phyloP scores from a whole-genome alignment of 2,888 invertebrate genomes.

The Andrena hattorfiana region DNA sequence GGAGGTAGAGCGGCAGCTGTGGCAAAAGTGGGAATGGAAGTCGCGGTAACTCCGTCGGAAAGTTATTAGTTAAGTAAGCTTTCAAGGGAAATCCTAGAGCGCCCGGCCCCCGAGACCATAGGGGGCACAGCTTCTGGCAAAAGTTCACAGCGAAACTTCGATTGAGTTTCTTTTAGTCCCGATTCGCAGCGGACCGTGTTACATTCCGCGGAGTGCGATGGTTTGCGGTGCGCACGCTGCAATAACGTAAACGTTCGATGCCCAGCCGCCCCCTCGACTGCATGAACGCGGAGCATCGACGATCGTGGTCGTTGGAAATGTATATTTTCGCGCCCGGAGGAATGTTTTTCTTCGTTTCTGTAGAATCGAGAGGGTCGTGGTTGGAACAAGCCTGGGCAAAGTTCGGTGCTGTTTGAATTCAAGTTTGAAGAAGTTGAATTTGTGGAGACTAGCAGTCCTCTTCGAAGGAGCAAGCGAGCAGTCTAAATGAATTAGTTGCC shows the following conservation, averaged over 20 bases:
- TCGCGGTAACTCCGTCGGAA: slow-evolving; percentile 13
- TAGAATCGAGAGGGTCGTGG: not conserved
- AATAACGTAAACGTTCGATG: slow-evolving; percentile 28
- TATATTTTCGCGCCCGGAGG: not conserved
- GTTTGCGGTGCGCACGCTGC: slow-evolving; percentile 2
- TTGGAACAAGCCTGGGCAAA: not conserved
- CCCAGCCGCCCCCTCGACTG: not conserved
- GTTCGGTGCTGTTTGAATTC: not conserved
- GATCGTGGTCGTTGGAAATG: not conserved
- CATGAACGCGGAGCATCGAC: slow-evolving; percentile 3
- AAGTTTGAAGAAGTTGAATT: not conserved
- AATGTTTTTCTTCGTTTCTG: not conserved
- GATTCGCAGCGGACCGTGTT: slow-evolving; percentile 17
- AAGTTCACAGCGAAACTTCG: slow-evolving; percentile 36
- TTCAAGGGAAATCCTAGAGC: not conserved
- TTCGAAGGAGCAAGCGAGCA: not conserved
- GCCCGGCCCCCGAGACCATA: not conserved
- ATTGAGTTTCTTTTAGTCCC: slow-evolving; percentile 32
- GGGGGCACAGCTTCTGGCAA: not conserved
- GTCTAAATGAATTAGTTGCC: not conserved
- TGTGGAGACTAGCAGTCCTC: not conserved
- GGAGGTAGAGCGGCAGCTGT: not conserved
- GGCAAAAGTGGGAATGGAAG: not conserved
- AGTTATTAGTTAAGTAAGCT: slow-evolving; percentile 41
- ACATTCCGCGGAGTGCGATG: slow-evolving; percentile 34